Base-by-base conservation (phyloP, 2,888 invertebrate genomes). In the Hoplodrina ambigua region DNA sequence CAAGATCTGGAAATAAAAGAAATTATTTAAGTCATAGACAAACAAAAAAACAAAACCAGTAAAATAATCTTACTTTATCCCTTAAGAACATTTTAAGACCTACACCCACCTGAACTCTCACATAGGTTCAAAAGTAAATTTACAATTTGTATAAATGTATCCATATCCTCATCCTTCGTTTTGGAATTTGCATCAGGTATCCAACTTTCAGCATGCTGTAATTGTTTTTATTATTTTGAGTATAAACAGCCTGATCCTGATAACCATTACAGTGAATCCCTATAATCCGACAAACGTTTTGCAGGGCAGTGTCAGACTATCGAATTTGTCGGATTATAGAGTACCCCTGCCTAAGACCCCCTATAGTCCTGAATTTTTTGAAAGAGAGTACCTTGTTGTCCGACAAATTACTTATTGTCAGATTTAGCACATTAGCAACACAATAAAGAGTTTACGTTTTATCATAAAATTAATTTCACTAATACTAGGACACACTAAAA, bases 81-180 rank as follows among this genome's bases (percentile, higher is more conserved):
- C 8, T 3, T 41, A 8, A 41, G 13, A 50, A 37, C 25, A 19
- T 41, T 25, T 33, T 11, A 25, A 41, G 11, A 1, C 33, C n/a
- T 19, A 13, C 19, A 50, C 75, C 69, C 87, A 96, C 96, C 96
- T 89, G 96, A 96, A 86, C 97, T 97, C 89, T 97, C 97, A 89
- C 98, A 98, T 50, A 98, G 92, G 87, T 97, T 97, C 94, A 97
- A 96, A 11, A 98, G 90, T 37, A 98, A 92, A 87, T 97, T 96
- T 4, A 97, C 96, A 57, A 97, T 96, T 88, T 98, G 97, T 58
- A 97, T 90, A 85, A 97, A 97, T 60, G 97, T 97, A 83, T 97
- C 97, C 52, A 96, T 94, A 80, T 96, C 96, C 72, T 97, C 96
- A 85, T 97, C 96, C 64, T 91, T 93, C 69, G 91, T 89, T 86